Conservation (phyloP, 2,888 invertebrate genomes). For the Belgica antarctica region DNA sequence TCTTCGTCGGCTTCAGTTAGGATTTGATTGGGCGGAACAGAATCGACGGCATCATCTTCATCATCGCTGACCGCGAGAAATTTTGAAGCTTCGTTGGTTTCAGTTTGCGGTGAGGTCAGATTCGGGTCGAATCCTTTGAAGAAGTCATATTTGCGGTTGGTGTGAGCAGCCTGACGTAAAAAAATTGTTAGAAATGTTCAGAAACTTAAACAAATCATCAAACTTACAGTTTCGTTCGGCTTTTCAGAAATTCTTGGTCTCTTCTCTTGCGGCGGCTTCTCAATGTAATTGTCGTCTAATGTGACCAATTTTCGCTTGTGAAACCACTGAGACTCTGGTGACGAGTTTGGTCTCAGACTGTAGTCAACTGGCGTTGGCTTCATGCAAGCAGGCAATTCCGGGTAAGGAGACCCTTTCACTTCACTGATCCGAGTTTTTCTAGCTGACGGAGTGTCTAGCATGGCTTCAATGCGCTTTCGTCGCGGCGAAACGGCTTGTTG, state of each 20-base stretch:
- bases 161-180: not conserved
- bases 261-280: not conserved
- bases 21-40: too few relatives aligned
- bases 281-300: not conserved
- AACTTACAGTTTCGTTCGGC: not conserved
- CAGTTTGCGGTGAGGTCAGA: not conserved
- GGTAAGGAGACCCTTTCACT: not conserved
- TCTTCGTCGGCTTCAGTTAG: too few relatives aligned
- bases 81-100: not conserved
- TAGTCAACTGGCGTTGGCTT: not conserved
- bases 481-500: slow-evolving; percentile 12
- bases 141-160: not conserved
- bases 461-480: not conserved
- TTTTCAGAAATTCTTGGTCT: not conserved
- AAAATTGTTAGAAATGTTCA: not conserved
- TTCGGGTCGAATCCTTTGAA: slow-evolving; percentile 9
- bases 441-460: slow-evolving; percentile 13
- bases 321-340: slow-evolving; percentile 9
- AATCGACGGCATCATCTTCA: too few relatives aligned
- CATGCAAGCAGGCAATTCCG: slow-evolving; percentile 13
- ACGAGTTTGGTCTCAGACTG: not conserved
- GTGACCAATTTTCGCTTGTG: slow-evolving; percentile 16
- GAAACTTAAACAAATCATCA: not conserved
- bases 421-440: not conserved
- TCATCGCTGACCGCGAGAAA: not conserved